Percentiles rank a stretch among this genome's conserved stretches.
phyloP scores from a whole-genome alignment of 2,888 invertebrate species.

The Arenicola marina region DNA sequence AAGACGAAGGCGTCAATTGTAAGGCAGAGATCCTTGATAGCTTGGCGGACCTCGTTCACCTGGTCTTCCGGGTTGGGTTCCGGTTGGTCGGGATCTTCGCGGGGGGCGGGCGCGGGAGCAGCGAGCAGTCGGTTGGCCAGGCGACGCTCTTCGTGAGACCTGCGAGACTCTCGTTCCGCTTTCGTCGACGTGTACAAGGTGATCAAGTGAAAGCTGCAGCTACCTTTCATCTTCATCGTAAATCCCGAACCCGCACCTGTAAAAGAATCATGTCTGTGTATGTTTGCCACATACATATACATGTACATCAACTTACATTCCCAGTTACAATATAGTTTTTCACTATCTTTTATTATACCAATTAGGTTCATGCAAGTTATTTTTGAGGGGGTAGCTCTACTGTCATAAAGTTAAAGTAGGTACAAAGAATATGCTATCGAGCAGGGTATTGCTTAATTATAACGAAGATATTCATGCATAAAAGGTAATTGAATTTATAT shows the following conservation, averaged over 20 bases:
- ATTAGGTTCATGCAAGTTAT: no score
- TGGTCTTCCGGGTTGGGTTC: constrained; percentile 7
- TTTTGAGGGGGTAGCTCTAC: no score
- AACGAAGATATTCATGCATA: no score
- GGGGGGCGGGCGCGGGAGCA: constrained; percentile 3
- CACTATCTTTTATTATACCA: no score
- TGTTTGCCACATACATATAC: neutral
- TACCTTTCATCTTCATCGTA: constrained; percentile 21
- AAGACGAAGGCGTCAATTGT: constrained; percentile 56
- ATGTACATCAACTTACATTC: no score
- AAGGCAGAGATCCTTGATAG: constrained; percentile 50
- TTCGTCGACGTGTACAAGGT: constrained; percentile 30
- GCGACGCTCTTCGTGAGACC: neutral
- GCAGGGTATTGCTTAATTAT: no score
- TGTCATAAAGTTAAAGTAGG: no score
- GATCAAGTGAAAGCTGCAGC: constrained; percentile 22
- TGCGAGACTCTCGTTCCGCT: constrained; percentile 20
- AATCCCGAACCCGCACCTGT: constrained; percentile 32
- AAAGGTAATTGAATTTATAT: no score
- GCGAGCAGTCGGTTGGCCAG: constrained; percentile 37
- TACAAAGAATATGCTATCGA: no score
- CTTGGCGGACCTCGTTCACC: constrained; percentile 43
- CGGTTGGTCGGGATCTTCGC: neutral
- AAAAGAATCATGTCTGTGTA: neutral
- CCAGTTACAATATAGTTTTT: no score